Evolutionary conservation across 2,888 invertebrate genomes (phyloP).

Genomic region (Torymus tubicola): DNA sequence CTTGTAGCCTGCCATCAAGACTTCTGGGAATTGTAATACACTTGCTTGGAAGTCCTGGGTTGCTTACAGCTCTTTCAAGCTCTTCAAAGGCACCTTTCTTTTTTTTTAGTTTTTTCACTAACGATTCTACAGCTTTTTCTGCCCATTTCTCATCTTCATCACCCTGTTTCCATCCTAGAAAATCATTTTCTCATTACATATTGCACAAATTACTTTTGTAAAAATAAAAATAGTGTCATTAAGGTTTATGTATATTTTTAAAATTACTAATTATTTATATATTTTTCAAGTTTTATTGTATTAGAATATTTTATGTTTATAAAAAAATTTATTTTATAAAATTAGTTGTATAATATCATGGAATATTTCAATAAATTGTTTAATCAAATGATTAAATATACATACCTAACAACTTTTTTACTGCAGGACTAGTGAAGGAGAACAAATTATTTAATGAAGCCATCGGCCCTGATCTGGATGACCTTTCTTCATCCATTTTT

Average conservation of each 20-base stretch:
- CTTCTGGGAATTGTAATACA: constrained; percentile 82
- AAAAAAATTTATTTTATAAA: too few species aligned
- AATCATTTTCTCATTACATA: constrained; percentile 9
- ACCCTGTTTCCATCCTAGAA: constrained; percentile 80
- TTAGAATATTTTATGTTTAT: too few species aligned
- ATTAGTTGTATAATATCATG: too few species aligned
- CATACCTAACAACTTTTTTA: constrained; percentile 78
- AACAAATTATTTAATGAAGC: constrained; percentile 79
- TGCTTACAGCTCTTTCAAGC: constrained; percentile 80
- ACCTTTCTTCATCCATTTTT: constrained; percentile 61
- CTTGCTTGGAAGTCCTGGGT: constrained; percentile 79
- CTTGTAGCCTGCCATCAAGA: constrained; percentile 79
- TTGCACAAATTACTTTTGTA: background rate
- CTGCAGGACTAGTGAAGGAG: constrained; percentile 79
- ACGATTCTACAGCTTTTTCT: constrained; percentile 96
- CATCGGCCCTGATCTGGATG: constrained; percentile 62
- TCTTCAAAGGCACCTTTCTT: constrained; percentile 95
- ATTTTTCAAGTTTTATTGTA: too few species aligned
- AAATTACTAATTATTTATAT: too few species aligned
- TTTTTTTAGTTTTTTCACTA: constrained; percentile 96
- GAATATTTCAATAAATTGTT: background rate
- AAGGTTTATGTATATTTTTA: too few species aligned
- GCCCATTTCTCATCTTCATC: constrained; percentile 92
- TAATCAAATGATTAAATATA: constrained; percentile 1
- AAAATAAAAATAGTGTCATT: background rate